A percentile compares a stretch with the other conserved stretches of the same genome.
Conservation (phyloP, 2,888 invertebrate species). For the Protodeltote pygarga region DNA sequence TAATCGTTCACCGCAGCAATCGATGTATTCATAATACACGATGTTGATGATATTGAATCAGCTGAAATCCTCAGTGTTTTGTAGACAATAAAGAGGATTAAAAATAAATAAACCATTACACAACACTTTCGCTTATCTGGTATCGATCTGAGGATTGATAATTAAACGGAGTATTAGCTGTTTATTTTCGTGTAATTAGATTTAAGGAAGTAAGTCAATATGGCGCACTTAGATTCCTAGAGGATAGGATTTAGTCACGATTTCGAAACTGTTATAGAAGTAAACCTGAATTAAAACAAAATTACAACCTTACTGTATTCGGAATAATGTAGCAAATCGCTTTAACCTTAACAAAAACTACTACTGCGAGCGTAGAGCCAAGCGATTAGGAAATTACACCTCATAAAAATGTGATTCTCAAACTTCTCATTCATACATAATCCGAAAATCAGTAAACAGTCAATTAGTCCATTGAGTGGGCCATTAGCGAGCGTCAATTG, state of each 20-base stretch:
- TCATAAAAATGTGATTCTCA: constrained; percentile 19
- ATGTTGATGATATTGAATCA: constrained; percentile 33
- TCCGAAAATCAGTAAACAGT: constrained; percentile 27
- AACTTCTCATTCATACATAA: constrained; percentile 38
- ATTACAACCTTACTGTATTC: too few species aligned
- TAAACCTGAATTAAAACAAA: too few species aligned
- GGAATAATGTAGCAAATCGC: too few species aligned
- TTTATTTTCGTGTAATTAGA: constrained; percentile 12
- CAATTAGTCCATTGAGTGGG: constrained; percentile 47
- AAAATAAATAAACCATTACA: constrained; percentile 15
- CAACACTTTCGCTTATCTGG: constrained; percentile 29
- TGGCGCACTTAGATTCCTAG: constrained; percentile 5
- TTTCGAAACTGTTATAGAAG: too few species aligned
- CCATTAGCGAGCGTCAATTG: constrained; percentile 46
- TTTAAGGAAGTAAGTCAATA: constrained; percentile 7
- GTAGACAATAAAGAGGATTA: constrained; percentile 22
- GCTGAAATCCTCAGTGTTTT: constrained; percentile 17
- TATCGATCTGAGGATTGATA: constrained; percentile 19
- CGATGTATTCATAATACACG: constrained; percentile 27
- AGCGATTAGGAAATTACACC: too few species aligned
- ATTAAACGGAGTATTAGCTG: constrained; percentile 21
- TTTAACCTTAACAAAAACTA: too few species aligned
- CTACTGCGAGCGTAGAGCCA: too few species aligned
- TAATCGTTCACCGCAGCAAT: constrained; percentile 17
- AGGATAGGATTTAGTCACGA: constrained; percentile 17